These are phyloP conservation scores for Tenthredo amoena DNA, from an alignment of 2,888 invertebrate species.

Conservation along the genomic window DNA sequence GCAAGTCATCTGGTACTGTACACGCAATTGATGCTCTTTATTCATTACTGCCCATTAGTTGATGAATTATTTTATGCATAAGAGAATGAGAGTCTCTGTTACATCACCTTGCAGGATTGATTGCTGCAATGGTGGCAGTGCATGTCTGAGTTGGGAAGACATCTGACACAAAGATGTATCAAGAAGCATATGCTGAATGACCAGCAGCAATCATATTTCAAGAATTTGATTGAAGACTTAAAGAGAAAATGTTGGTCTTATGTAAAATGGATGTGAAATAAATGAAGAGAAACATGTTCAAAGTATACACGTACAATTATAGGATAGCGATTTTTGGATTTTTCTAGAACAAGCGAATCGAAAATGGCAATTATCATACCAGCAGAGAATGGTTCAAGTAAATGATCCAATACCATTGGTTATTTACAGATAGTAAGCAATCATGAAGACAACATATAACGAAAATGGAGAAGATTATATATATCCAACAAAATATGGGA, in stretches of 20 bases:
- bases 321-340: background rate
- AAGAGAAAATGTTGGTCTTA: background rate
- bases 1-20: background rate
- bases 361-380: background rate
- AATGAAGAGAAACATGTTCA: background rate
- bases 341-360: background rate
- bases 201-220: background rate
- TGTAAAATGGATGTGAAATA: background rate
- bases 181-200: background rate
- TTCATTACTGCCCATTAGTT: background rate
- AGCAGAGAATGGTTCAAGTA: conserved; percentile 1
- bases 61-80: background rate
- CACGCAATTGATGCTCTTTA: background rate
- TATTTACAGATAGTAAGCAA: background rate
- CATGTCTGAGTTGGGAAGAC: background rate
- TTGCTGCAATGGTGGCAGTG: background rate
- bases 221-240: background rate
- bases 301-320: background rate
- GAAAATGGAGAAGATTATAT: background rate
- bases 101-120: background rate
- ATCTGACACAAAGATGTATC: conserved; percentile 1
- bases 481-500: background rate
- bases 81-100: background rate
- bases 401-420: conserved; percentile 19
- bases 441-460: background rate